These are phyloP conservation scores for Hydrocynus forskahlii DNA, from an alignment of 2,797 vertebrate genomes.

Conservation along the genomic window DNA sequence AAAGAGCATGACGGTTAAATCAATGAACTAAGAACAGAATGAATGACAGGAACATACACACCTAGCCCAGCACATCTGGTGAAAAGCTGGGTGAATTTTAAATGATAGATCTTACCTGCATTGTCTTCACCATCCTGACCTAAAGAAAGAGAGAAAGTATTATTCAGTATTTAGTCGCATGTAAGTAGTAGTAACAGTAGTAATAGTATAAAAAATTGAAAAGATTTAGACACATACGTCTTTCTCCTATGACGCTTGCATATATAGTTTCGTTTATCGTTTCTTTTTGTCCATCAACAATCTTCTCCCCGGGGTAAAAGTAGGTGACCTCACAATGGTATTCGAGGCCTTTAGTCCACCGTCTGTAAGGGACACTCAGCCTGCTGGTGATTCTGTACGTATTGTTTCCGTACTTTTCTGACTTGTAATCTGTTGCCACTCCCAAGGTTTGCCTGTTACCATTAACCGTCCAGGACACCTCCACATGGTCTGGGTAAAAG, in stretches of 20 bases:
- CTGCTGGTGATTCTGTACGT: slow-evolving; percentile 71
- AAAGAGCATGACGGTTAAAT: background rate
- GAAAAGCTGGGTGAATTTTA: background rate
- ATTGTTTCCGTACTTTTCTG: accelerated
- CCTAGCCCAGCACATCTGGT: background rate
- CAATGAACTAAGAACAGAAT: background rate
- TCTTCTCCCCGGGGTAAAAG: accelerated
- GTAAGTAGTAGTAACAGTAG: slow-evolving; percentile 3
- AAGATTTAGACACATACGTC: slow-evolving; percentile 26
- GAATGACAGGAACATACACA: background rate
- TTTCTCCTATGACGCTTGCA: background rate
- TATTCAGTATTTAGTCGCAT: no score
- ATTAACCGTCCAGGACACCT: slow-evolving; percentile 41
- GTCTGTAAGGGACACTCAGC: slow-evolving; percentile 49
- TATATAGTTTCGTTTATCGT: accelerated
- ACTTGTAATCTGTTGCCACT: slow-evolving; percentile 64
- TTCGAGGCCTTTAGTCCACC: accelerated
- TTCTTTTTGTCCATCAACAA: accelerated
- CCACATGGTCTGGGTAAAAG: slow-evolving; percentile 77
- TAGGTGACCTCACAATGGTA: slow-evolving; percentile 60
- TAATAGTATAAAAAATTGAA: background rate
- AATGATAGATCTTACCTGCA: accelerated
- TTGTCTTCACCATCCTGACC: background rate
- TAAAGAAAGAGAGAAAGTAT: background rate
- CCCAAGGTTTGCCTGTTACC: accelerated